Conservation (phyloP, 2,888 invertebrate species). For the Smittia sp. region DNA sequence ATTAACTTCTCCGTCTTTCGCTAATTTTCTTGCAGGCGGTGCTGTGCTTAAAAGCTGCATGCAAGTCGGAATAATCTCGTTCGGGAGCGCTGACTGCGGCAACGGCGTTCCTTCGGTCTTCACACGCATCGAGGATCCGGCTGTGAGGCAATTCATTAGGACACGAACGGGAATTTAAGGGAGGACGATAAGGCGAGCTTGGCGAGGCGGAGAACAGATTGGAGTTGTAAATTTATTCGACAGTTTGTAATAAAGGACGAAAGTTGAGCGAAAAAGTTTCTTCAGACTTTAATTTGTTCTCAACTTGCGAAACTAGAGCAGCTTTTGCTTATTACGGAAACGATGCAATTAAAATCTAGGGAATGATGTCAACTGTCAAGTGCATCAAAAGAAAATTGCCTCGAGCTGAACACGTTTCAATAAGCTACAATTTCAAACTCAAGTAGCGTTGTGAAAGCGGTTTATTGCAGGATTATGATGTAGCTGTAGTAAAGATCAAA, state of each 20-base stretch:
- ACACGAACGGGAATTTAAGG: slow-evolving; percentile 3
- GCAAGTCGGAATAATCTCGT: slow-evolving; percentile 36
- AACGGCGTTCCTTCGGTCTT: slow-evolving; percentile 23
- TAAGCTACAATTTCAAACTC: no score
- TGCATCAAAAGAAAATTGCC: no score
- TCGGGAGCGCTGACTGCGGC: slow-evolving; percentile 23
- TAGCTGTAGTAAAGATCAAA: slow-evolving; percentile 19
- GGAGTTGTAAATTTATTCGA: slow-evolving; percentile 6
- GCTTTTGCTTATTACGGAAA: background rate
- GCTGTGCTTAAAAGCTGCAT: slow-evolving; percentile 26
- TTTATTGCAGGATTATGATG: slow-evolving; percentile 34
- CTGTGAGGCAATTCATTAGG: slow-evolving; percentile 22
- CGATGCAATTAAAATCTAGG: no score
- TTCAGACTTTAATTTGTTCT: background rate
- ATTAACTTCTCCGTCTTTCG: slow-evolving; percentile 19
- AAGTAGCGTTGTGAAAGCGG: no score
- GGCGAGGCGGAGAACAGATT: background rate
- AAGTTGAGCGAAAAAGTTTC: background rate
- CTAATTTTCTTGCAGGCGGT: slow-evolving; percentile 21
- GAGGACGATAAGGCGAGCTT: background rate
- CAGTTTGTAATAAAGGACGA: background rate
- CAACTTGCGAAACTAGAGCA: background rate
- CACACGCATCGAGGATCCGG: slow-evolving; percentile 35
- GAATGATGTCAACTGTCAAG: no score
- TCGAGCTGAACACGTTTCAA: no score